Percentiles rank a stretch among this genome's conserved stretches.
Conservation (phyloP, 2,888 invertebrate genomes). For the Chironomus tentans region DNA sequence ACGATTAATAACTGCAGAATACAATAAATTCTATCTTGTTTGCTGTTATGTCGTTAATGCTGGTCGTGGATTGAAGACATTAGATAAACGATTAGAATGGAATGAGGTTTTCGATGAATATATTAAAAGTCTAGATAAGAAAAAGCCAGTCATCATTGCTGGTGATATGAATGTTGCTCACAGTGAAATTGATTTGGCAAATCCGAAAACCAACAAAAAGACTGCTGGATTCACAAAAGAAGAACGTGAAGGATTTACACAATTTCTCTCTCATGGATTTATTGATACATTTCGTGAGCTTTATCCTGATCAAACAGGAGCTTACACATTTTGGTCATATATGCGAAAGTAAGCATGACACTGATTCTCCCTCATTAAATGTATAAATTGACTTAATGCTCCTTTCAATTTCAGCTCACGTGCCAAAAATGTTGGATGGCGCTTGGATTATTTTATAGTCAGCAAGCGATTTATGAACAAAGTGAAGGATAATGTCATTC, state of each 20-base stretch:
- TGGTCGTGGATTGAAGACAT: conserved; percentile 64
- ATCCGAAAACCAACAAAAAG: conserved; percentile 86
- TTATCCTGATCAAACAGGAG: conserved; percentile 68
- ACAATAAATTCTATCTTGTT: conserved; percentile 79
- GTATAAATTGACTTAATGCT: too few relatives aligned
- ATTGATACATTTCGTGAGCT: conserved; percentile 80
- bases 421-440: conserved; percentile 43
- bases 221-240: conserved; percentile 94
- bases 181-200: conserved; percentile 84
- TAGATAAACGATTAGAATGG: conserved; percentile 85
- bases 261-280: conserved; percentile 70
- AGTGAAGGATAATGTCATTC: conserved; percentile 77
- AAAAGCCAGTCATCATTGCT: conserved; percentile 89
- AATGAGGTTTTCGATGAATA: conserved; percentile 71
- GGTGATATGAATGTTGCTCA: conserved; percentile 99
- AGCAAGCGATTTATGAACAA: conserved; percentile 68
- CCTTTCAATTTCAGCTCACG: conserved; percentile 40
- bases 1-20: conserved; percentile 85
- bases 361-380: conserved; percentile 28
- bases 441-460: conserved; percentile 90
- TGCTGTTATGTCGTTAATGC: conserved; percentile 93
- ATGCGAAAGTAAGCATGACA: conserved; percentile 49
- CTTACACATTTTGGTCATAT: conserved; percentile 95
- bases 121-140: conserved; percentile 66
- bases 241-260: conserved; percentile 85